Conservation (phyloP, 2,888 invertebrate genomes). For the Drosophila affinis region DNA sequence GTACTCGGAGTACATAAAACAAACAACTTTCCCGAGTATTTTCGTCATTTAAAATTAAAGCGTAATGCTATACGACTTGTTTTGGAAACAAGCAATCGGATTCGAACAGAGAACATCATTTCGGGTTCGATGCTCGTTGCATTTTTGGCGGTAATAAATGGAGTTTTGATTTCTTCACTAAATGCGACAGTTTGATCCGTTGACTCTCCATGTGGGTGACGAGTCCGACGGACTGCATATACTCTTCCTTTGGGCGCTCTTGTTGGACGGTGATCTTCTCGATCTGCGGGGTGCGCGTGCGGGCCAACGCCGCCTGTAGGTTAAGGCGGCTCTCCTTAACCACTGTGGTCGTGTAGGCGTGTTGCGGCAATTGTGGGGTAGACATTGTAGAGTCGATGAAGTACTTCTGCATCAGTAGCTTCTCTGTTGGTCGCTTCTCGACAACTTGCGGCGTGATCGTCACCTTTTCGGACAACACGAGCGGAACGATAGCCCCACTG, state of each 20-base stretch:
- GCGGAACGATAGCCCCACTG: constrained; percentile 56
- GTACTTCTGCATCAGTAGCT: constrained; percentile 54
- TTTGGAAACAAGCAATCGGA: background rate
- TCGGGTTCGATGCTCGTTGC: background rate
- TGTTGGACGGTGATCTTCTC: constrained; percentile 8
- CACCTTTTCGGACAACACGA: constrained; percentile 18
- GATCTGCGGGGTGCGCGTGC: constrained; percentile 35
- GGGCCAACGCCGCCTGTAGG: constrained; percentile 54
- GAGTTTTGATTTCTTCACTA: background rate
- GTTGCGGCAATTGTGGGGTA: background rate
- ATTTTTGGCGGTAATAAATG: background rate
- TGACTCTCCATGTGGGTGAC: constrained; percentile 54
- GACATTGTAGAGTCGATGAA: constrained; percentile 28
- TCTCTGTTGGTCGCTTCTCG: constrained; percentile 49
- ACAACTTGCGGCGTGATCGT: constrained; percentile 49
- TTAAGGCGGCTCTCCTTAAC: constrained; percentile 58
- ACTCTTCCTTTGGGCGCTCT: constrained; percentile 44
- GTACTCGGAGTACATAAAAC: background rate
- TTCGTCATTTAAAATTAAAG: background rate
- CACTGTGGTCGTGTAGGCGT: background rate
- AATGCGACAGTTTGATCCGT: constrained; percentile 23
- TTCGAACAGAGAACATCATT: background rate
- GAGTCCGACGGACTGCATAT: constrained; percentile 55
- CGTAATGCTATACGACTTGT: background rate
- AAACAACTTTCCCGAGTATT: background rate